Evolutionary conservation across 2,888 invertebrate genomes (phyloP).

Genomic region (Lepidocyrtinus sp.): DNA sequence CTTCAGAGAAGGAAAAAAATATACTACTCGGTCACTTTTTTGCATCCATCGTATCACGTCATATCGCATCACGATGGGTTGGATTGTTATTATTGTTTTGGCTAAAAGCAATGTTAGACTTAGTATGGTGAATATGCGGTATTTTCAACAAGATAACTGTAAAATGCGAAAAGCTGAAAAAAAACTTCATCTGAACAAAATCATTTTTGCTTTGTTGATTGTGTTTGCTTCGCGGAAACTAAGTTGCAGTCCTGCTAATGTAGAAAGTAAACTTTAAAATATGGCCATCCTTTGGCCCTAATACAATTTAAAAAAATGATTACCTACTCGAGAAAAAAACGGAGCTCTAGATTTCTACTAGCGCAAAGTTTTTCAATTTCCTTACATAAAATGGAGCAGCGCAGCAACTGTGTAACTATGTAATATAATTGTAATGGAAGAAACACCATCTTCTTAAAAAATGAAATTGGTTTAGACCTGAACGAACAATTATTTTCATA

Average conservation of each 20-base stretch:
- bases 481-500: too few species aligned
- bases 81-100: constrained; percentile 61
- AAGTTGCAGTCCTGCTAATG: neutral
- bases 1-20: constrained; percentile 42
- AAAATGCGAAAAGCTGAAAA: constrained; percentile 52
- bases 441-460: too few species aligned
- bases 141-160: constrained; percentile 61
- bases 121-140: constrained; percentile 39
- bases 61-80: constrained; percentile 62
- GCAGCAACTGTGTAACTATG: too few species aligned
- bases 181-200: constrained; percentile 26
- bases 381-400: too few species aligned
- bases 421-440: too few species aligned
- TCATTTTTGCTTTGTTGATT: neutral
- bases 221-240: constrained; percentile 16
- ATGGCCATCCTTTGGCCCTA: neutral
- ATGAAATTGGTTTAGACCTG: too few species aligned
- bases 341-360: too few species aligned
- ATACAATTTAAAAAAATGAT: too few species aligned
- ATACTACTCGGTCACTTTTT: constrained; percentile 58
- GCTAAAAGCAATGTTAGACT: constrained; percentile 49
- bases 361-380: too few species aligned
- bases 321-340: too few species aligned
- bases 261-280: constrained; percentile 1
- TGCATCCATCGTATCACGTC: constrained; percentile 61